These are phyloP conservation scores for Vulpes lagopus DNA, from an alignment of 2,113 vertebrate species.

Conservation along the genomic window DNA sequence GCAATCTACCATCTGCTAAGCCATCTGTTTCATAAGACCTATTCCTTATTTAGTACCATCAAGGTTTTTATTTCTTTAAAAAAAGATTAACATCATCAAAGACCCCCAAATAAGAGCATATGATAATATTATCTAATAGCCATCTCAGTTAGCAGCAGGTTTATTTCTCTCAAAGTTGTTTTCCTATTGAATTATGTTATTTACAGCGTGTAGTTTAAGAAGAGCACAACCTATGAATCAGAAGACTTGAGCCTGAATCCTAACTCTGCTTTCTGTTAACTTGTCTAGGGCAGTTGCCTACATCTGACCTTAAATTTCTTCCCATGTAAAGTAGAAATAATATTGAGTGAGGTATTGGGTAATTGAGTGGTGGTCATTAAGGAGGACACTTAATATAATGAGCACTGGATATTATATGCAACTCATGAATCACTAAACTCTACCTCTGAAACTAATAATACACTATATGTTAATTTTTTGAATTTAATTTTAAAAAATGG, in stretches of 20 bases:
- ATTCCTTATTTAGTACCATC: slow-evolving; percentile 69
- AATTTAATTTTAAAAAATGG: not conserved
- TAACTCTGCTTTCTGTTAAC: slow-evolving; percentile 24
- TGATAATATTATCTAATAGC: slow-evolving; percentile 56
- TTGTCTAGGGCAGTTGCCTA: not conserved
- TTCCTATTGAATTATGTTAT: slow-evolving; percentile 60
- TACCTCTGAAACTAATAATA: not conserved
- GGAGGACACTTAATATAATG: not conserved
- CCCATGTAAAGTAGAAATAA: not conserved
- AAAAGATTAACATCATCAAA: slow-evolving; percentile 65
- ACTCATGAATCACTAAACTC: not conserved
- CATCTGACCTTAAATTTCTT: not conserved
- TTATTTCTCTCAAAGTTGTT: slow-evolving; percentile 59
- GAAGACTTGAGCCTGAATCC: not conserved
- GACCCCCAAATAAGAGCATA: slow-evolving; percentile 72
- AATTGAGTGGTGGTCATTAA: not conserved
- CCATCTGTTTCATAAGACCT: slow-evolving; percentile 78
- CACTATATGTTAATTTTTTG: not conserved
- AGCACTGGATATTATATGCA: not conserved
- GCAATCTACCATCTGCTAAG: slow-evolving; percentile 79
- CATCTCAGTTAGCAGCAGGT: slow-evolving; percentile 22
- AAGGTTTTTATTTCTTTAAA: slow-evolving; percentile 67
- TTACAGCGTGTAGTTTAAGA: not conserved
- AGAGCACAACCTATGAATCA: slow-evolving; percentile 43
- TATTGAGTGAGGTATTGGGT: not conserved